Evolutionary conservation across 1,140 invertebrate genomes (phyloP), one percentile per base, ranked within the genome.

Genomic region (Apis florea): DNA sequence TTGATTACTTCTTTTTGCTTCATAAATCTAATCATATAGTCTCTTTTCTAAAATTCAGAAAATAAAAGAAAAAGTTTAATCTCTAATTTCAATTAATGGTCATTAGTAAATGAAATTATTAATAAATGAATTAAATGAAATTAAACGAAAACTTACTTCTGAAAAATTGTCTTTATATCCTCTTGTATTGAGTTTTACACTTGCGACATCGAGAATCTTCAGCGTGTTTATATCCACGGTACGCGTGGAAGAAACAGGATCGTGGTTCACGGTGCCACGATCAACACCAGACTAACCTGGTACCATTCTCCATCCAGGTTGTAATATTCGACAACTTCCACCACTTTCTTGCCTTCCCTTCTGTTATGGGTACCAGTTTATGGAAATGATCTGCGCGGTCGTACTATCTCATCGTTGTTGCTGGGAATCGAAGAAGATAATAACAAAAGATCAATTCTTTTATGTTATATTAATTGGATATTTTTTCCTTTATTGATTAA

Each of bases 321-420:
- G 87, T 92, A 93, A 93, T 93, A 93, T 93, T 93, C 93, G 90
- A 93, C 90, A 92, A 90, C 85, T 84, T 90, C 92, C 90, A 92
- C 91, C 92, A 91, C 92, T 90, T 91, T 82, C 81, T 70, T 66
- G 31, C 83, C 83, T 83, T 88, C 79, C 82, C 75, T 75, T 85
- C 86, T 80, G 66, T 79, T 53, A 40, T 61, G 11, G 31, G 63
- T 64, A 81, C 26, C 73, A 54, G 66, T 31, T 72, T 54, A 84
- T 76, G 66, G 51, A 69, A 83, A 54, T 67, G 24, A 82, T 63
- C 59, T 54, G 63, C 47, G 26, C 59, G 71, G 26, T 19, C 10
- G 21, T 56, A 61, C 26, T 79, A 40, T 75, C 67, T 26, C 66
- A 19, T 11, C 12, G 19, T 73, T 72, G 26, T 47, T 21, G 11